These are phyloP conservation scores for Hydraecia micacea DNA, from an alignment of 2,888 invertebrate genomes.

Conservation along the genomic window DNA sequence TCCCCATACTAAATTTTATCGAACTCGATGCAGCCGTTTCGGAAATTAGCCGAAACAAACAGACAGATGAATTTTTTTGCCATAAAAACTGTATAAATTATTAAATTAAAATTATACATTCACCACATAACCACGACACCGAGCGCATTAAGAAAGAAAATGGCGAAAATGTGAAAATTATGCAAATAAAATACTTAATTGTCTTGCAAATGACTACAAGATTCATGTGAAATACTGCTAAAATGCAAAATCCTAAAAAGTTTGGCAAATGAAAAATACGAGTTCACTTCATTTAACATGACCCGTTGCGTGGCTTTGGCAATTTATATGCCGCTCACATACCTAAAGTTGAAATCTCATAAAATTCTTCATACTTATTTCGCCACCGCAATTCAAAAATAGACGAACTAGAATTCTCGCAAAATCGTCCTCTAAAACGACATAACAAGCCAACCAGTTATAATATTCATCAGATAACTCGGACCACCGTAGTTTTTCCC, in stretches of 20 bases:
- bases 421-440: constrained; percentile 40
- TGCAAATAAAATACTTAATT: constrained; percentile 2
- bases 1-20: background rate
- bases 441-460: constrained; percentile 50
- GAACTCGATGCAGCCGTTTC: background rate
- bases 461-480: constrained; percentile 56
- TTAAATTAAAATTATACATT: background rate
- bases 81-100: too few species aligned
- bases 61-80: background rate
- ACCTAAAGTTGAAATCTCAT: background rate
- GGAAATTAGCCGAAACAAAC: too few species aligned
- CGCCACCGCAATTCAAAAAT: background rate
- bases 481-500: constrained; percentile 47
- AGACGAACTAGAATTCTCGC: constrained; percentile 10
- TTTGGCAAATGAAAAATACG: background rate
- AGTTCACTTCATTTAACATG: constrained; percentile 1
- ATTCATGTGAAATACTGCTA: background rate
- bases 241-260: background rate
- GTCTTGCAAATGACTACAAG: background rate
- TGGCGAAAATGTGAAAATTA: constrained; percentile 2
- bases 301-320: background rate
- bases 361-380: constrained; percentile 17
- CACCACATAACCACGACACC: too few species aligned
- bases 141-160: background rate
- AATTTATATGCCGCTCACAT: constrained; percentile 10